These are phyloP conservation scores for Lethrus apterus DNA, from an alignment of 1,140 invertebrate genomes.

Conservation along the genomic window DNA sequence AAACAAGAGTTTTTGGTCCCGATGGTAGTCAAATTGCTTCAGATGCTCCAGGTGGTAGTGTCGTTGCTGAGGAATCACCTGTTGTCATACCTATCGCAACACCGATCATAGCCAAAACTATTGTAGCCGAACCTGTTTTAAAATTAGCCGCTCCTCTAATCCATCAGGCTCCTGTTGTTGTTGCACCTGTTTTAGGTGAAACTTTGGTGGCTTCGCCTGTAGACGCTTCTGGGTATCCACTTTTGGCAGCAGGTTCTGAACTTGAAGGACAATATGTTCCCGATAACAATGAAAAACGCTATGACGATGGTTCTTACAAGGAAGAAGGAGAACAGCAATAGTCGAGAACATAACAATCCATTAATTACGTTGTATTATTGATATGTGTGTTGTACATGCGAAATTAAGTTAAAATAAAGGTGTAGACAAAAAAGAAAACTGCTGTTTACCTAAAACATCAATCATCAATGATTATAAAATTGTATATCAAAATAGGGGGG, in stretches of 20 bases:
- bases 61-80: background rate
- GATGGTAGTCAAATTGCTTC: constrained; percentile 22
- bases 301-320: constrained; percentile 37
- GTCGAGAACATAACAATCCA: no score
- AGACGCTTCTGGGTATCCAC: background rate
- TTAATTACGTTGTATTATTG: no score
- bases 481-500: no score
- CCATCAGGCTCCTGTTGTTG: background rate
- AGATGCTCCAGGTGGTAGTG: constrained; percentile 21
- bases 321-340: no score
- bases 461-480: no score
- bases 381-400: no score
- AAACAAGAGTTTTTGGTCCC: constrained; percentile 18
- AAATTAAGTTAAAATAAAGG: no score
- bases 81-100: background rate
- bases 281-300: constrained; percentile 30
- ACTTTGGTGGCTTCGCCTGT: background rate
- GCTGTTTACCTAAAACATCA: no score
- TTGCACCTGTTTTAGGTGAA: background rate
- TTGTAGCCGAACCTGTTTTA: background rate
- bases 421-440: no score
- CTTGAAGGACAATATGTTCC: constrained; percentile 33
- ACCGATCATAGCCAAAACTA: background rate
- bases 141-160: background rate
- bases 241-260: constrained; percentile 25